Evolutionary conservation across 2,113 vertebrate genomes (phyloP), one percentile per base, ranked within the genome.

Genomic region (Nibea coibor): DNA sequence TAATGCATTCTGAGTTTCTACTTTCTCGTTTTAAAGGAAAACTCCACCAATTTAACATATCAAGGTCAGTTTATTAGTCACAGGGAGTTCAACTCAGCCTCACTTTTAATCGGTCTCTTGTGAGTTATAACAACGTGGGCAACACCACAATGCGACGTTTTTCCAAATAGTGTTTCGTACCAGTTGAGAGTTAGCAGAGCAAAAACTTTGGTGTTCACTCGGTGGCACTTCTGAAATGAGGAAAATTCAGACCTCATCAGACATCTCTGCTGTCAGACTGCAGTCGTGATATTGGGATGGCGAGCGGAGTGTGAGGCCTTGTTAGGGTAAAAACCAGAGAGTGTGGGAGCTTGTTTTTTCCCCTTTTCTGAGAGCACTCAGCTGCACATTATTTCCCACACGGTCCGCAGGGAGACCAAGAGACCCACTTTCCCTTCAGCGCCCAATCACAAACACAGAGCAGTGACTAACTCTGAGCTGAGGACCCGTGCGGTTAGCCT

Each of bases 381-480:
- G 80, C 59, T 87, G 81, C 54, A 31, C 78, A 77, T 87, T 81
- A 83, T 75, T 67, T 66, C 75, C 77, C 62, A 56, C 82, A 61
- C 17, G 24, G 82, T 85, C 83, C 70, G 68, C 72, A 53, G 72
- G 72, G 85, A 86, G 70, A 65, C 45, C 74, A n/a, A 5, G 67
- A 90, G 88, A 82, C 83, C 87, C 77, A 81, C 74, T 86, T 86
- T 77, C 71, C 59, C 78, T 75, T 81, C 75, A 73, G 53, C 68
- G 71, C 48, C 85, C 87, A 82, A 67, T 78, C 67, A 85, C 51
- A 80, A 65, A 69, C 59, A 74, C 67, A 26, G 35, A 75, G 42
- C 48, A 14, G 45, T 47, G 56, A 59, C 48, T n/a, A 64, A 48
- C 43, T 24, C 39, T 16, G 57, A 62, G 26, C 59, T 3, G 75